Percentiles rank a stretch among this genome's conserved stretches.
Evolutionary conservation across 2,888 invertebrate genomes (phyloP).

Genomic region (Zhengitettix transpicula): DNA sequence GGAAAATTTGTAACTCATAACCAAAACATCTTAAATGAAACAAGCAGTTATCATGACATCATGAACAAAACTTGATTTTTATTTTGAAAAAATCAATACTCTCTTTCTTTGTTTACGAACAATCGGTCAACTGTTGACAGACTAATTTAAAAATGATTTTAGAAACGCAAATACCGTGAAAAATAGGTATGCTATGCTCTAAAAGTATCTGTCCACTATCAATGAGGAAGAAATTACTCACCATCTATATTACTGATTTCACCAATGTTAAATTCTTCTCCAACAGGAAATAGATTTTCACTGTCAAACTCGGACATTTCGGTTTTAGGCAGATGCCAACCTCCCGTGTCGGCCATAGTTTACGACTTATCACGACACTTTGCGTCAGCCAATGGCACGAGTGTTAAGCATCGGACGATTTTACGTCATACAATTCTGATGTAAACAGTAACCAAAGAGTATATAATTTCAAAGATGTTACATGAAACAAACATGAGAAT

Average conservation of each 20-base stretch:
- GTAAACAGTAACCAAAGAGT: no score
- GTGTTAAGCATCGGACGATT: slow-evolving; percentile 40
- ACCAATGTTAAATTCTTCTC: slow-evolving; percentile 44
- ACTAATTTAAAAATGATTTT: no score
- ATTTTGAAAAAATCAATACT: background rate
- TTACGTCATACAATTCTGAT: slow-evolving; percentile 27
- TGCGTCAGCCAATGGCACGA: slow-evolving; percentile 36
- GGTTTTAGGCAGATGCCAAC: slow-evolving; percentile 20
- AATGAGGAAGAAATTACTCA: slow-evolving; percentile 23
- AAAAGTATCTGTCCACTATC: slow-evolving; percentile 9
- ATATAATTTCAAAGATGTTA: no score
- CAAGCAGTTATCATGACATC: background rate
- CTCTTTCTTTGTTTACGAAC: background rate
- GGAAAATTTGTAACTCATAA: no score
- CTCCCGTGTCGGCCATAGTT: slow-evolving; percentile 23
- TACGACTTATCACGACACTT: slow-evolving; percentile 21
- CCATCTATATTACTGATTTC: slow-evolving; percentile 55
- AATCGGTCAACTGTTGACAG: no score
- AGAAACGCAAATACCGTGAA: background rate
- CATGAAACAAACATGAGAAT: no score
- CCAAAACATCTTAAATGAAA: no score
- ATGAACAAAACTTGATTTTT: background rate
- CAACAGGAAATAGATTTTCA: slow-evolving; percentile 27
- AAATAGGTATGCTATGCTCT: background rate
- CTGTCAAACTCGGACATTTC: slow-evolving; percentile 26